These are phyloP conservation scores for Astatoreochromis straeleni DNA, from an alignment of 2,113 vertebrate genomes.

Conservation along the genomic window DNA sequence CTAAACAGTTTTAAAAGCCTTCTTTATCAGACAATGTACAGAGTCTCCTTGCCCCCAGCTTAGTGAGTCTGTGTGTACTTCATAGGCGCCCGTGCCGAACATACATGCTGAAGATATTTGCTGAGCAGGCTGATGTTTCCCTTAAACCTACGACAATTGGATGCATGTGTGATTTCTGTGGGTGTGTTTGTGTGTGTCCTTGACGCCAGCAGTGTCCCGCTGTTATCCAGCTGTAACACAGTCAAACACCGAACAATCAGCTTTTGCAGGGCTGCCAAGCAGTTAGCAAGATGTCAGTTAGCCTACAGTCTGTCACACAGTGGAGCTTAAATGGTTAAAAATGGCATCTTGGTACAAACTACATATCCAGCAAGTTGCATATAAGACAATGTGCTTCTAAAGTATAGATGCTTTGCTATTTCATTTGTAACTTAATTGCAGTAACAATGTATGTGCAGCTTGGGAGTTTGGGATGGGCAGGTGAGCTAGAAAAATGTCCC, in stretches of 20 bases:
- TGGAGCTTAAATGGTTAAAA: not conserved
- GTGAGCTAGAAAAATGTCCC: not conserved
- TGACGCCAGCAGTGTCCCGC: slow-evolving; percentile 29
- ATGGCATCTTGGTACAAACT: not conserved
- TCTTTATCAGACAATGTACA: not conserved
- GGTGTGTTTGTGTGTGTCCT: slow-evolving; percentile 18
- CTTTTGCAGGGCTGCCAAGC: slow-evolving; percentile 14
- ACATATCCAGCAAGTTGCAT: not conserved
- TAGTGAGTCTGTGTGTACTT: not conserved
- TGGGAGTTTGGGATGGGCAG: not conserved
- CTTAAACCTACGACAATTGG: not conserved
- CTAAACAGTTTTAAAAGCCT: slow-evolving; percentile 10
- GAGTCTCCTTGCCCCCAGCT: slow-evolving; percentile 41
- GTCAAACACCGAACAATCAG: slow-evolving; percentile 36
- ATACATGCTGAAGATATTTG: not conserved
- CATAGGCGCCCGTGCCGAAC: not conserved
- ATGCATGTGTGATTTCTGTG: not conserved
- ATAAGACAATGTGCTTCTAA: not conserved
- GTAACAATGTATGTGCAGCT: not conserved
- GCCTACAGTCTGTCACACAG: not conserved
- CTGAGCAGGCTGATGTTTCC: slow-evolving; percentile 1
- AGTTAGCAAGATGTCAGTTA: slow-evolving; percentile 24
- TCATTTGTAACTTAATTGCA: not conserved
- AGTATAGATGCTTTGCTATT: not conserved
- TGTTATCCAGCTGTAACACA: slow-evolving; percentile 35